Base-by-base conservation (phyloP, 2,113 vertebrate species). In the Morone chrysops region DNA sequence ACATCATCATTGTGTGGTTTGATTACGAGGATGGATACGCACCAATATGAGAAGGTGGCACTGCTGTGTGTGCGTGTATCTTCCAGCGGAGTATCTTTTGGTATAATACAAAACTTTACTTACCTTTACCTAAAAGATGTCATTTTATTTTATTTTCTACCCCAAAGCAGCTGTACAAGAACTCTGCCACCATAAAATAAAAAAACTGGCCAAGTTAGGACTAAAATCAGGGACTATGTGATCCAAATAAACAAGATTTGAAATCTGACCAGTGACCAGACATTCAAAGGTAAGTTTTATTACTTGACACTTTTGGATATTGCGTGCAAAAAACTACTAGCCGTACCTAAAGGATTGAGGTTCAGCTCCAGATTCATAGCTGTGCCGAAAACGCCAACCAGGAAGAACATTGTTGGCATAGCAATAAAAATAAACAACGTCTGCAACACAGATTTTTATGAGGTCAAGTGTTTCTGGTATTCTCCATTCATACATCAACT, bases 1-100 rank as follows among this genome's bases (percentile, higher is more conserved):
- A 67, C 75, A 84, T 66, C 65, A 41, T 69, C 63, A 70, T 31
- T 4, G 13, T 13, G 81, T 22, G 54, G 54, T 63, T 60, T 75
- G 69, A 80, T 75, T 70, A 60, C 40, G 22, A 80, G 59, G 40
- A 41, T n/a, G 41, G 36, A 54, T 53, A 43, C 3, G 2, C 69
- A 72, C 62, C 57, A 7, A 14, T 73, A 65, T 70, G 70, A 25
- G 31, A 67, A 54, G 20, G 38, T 57, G 50, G 31, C 8, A 38
- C 43, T 31, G 13, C 8, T 63, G 25, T n/a, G 51, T 71, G 25
- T 50, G 40, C 36, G 14, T 38, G 38, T 6, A 8, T 36, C 8
- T 56, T 68, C 61, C 11, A 45, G 4, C 66, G 11, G 22, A 17
- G 14, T 16, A 22, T 10, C 4, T 17, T 47, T 45, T 45, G 31